Conservation (phyloP, 2,888 invertebrate species). For the Willowsia nigromaculata region DNA sequence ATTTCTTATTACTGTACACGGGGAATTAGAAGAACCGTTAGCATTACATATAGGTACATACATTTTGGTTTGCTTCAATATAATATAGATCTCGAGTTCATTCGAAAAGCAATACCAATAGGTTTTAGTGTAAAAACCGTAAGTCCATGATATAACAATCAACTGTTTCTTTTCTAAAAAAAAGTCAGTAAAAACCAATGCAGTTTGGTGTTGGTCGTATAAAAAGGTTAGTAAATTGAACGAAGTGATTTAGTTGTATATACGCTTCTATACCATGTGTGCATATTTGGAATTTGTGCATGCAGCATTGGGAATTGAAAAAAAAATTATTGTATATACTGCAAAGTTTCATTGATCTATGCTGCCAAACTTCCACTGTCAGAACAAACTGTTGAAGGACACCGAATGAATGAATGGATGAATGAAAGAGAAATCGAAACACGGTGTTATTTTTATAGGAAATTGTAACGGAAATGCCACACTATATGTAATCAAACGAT, state of each 20-base stretch:
- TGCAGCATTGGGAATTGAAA: no score
- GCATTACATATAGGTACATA: no score
- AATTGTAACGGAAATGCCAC: slow-evolving; percentile 63
- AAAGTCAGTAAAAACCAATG: background rate
- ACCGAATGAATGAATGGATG: background rate
- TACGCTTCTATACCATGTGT: background rate
- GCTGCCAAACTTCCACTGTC: background rate
- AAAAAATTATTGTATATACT: no score
- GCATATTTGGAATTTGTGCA: no score
- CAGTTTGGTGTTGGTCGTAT: background rate
- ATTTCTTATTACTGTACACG: no score
- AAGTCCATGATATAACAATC: slow-evolving; percentile 35
- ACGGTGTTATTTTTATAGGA: slow-evolving; percentile 55
- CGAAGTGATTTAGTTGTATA: slow-evolving; percentile 14
- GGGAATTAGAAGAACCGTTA: no score
- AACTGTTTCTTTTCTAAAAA: background rate
- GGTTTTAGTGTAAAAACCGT: background rate
- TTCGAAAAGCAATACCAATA: slow-evolving; percentile 34
- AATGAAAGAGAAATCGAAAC: slow-evolving; percentile 21
- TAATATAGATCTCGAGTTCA: background rate
- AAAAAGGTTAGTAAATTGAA: slow-evolving; percentile 46
- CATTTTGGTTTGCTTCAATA: no score
- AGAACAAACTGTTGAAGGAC: slow-evolving; percentile 20
- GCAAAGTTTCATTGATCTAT: no score
- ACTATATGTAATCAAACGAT: slow-evolving; percentile 54